A percentile compares a stretch with the other conserved stretches of the same genome.
These are phyloP conservation scores for Acanthornis magna DNA, from an alignment of 2,797 vertebrate genomes.

Conservation along the genomic window DNA sequence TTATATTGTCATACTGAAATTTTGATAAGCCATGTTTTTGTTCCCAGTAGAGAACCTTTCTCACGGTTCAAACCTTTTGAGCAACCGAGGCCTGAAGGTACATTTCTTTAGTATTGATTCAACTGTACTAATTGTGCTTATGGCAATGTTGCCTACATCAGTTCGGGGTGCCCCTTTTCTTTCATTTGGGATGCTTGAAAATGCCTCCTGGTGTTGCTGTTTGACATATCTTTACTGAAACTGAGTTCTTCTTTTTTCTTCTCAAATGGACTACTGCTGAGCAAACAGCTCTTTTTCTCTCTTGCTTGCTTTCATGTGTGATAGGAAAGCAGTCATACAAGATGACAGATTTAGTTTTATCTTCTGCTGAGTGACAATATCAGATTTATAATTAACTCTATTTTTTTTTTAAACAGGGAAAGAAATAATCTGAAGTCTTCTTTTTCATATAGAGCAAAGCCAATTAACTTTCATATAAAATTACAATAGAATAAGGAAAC, in stretches of 20 bases:
- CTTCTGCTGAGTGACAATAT: not conserved
- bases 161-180: not conserved
- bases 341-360: not conserved
- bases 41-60: not conserved
- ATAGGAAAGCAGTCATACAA: not conserved
- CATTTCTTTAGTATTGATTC: not conserved
- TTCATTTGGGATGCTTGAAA: not conserved
- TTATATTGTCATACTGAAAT: not conserved
- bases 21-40: not conserved
- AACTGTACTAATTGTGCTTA: not conserved
- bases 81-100: not conserved
- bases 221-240: not conserved
- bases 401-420: not conserved
- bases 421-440: not conserved
- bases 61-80: not conserved
- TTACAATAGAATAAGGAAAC: not conserved
- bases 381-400: not conserved
- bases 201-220: not conserved
- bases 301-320: not conserved
- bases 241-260: not conserved
- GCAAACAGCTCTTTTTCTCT: not conserved
- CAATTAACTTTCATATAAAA: not conserved
- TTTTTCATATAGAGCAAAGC: not conserved
- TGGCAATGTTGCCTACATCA: not conserved
- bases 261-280: not conserved